Percentiles rank a stretch among this genome's conserved stretches.
Evolutionary conservation across 37 sponge, comb jelly and placozoan species (phyloP).

Genomic region (Mnemiopsis leidyi): DNA sequence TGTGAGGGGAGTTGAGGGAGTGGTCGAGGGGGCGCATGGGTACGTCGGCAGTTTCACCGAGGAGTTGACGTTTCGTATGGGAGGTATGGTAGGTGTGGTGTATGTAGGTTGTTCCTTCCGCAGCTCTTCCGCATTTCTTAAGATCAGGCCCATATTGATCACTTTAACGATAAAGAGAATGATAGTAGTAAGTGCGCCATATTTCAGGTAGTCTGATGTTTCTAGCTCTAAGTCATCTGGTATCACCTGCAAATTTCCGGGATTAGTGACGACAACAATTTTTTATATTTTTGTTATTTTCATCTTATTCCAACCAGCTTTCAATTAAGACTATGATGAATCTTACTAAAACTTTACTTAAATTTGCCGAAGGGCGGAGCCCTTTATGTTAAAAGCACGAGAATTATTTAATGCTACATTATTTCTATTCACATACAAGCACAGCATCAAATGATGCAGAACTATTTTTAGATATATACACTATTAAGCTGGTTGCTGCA

Average conservation of each 20-base stretch:
- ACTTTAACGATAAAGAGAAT: slow-evolving; percentile 20
- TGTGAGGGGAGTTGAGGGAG: background rate
- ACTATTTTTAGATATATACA: too few relatives aligned
- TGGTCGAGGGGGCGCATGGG: background rate
- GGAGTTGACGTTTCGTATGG: slow-evolving; percentile 18
- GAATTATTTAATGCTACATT: too few relatives aligned
- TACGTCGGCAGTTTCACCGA: background rate
- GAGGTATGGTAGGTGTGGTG: slow-evolving; percentile 14
- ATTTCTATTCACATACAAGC: too few relatives aligned
- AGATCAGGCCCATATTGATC: slow-evolving; percentile 52
- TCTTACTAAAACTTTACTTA: too few relatives aligned
- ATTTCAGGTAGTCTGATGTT: background rate
- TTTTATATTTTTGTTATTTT: too few relatives aligned
- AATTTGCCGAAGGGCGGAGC: too few relatives aligned
- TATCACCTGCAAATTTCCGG: slow-evolving; percentile 37
- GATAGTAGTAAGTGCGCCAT: background rate
- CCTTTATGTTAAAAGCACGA: too few relatives aligned
- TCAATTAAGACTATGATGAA: too few relatives aligned
- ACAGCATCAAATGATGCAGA: too few relatives aligned
- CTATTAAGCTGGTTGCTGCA: background rate
- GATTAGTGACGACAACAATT: background rate
- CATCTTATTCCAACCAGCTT: too few relatives aligned
- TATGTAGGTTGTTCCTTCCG: background rate
- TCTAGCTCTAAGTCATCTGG: slow-evolving; percentile 24
- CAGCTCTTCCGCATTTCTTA: background rate